phyloP scores from a whole-genome alignment of 2,888 invertebrate species.

The Itoplectis maculator region DNA sequence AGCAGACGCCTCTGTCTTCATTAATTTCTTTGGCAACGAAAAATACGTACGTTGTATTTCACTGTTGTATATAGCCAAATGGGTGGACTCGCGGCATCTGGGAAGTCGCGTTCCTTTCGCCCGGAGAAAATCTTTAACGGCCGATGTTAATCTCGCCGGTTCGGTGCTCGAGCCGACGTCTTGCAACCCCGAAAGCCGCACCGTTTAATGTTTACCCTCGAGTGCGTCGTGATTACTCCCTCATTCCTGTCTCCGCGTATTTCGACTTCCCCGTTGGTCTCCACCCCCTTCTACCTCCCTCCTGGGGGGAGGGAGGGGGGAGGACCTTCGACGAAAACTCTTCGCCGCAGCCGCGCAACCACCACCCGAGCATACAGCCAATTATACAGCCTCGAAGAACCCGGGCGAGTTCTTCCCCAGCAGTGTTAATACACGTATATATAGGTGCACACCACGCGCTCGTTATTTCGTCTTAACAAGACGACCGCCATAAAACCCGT shows the following conservation, averaged over 20 bases:
- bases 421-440: slow-evolving; percentile 53
- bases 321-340: slow-evolving; percentile 30
- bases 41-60: slow-evolving; percentile 38
- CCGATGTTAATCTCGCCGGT: slow-evolving; percentile 63
- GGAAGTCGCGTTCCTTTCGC: slow-evolving; percentile 13
- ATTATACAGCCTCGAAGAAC: slow-evolving; percentile 41
- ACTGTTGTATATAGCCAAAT: slow-evolving; percentile 30
- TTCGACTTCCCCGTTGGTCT: no score
- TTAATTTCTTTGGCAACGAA: slow-evolving; percentile 39
- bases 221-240: slow-evolving; percentile 57
- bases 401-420: slow-evolving; percentile 22
- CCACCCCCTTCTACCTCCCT: slow-evolving; percentile 37
- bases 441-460: slow-evolving; percentile 33
- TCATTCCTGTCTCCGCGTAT: slow-evolving; percentile 37
- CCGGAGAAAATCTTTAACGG: slow-evolving; percentile 64
- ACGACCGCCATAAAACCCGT: slow-evolving; percentile 54
- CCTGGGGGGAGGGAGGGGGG: no score
- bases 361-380: slow-evolving; percentile 51
- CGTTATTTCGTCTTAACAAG: slow-evolving; percentile 56
- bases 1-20: slow-evolving; percentile 18
- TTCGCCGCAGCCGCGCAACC: background rate
- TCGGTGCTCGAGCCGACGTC: slow-evolving; percentile 43
- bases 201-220: slow-evolving; percentile 62
- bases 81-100: slow-evolving; percentile 10
- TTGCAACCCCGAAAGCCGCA: slow-evolving; percentile 33